Conservation (phyloP, 2,113 vertebrate species). For the Melanerpes formicivorus region DNA sequence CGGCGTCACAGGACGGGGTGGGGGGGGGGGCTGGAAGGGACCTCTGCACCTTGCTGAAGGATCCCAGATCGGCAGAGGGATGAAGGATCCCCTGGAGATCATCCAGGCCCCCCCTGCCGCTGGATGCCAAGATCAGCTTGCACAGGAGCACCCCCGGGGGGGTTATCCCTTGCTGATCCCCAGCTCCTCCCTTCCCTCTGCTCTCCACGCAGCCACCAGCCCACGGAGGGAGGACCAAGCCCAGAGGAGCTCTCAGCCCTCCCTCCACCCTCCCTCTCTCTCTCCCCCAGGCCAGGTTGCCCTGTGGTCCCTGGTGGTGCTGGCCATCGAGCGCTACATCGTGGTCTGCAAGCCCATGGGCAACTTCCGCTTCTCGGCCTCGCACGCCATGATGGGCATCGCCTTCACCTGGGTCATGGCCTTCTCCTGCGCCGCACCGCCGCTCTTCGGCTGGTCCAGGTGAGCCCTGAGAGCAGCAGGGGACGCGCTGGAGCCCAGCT, state of each 20-base stretch:
- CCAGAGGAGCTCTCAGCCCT: background rate
- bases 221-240: background rate
- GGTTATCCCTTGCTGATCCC: background rate
- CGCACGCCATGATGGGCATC: conserved; percentile 76
- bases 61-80: background rate
- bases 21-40: too few relatives aligned
- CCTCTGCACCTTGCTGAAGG: background rate
- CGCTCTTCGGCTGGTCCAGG: conserved; percentile 84
- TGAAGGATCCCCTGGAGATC: too few relatives aligned
- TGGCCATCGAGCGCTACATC: conserved; percentile 83
- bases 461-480: background rate
- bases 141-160: background rate
- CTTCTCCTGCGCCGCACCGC: conserved; percentile 73
- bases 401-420: conserved; percentile 83
- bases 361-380: conserved; percentile 79
- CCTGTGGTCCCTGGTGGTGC: conserved; percentile 83
- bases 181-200: background rate
- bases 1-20: too few relatives aligned
- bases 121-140: too few relatives aligned
- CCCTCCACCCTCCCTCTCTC: background rate
- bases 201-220: background rate
- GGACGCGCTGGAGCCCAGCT: too few relatives aligned
- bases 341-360: conserved; percentile 85
- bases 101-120: too few relatives aligned
- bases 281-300: conserved; percentile 71